Evolutionary conservation across 2,797 vertebrate genomes (phyloP), one percentile per base, ranked within the genome.

Genomic region (Myioborus miniatus): DNA sequence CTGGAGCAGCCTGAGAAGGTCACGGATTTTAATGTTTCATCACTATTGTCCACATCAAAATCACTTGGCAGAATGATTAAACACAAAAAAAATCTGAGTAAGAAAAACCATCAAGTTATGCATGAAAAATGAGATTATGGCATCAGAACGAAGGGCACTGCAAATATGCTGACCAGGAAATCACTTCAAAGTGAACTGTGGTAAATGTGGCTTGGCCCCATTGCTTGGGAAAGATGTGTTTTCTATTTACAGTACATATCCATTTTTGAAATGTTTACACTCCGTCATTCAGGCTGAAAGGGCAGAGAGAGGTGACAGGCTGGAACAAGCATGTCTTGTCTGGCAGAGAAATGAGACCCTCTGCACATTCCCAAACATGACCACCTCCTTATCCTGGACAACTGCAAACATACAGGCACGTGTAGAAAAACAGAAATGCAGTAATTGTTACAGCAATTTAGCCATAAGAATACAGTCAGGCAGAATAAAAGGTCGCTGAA

Each of bases 111-210:
- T 74, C 84, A 95, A 94, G 93, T 90, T 96, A 96, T 72, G 95
- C 95, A 95, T 97, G 95, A 95, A 95, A 96, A 95, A 97, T 96
- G 87, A 89, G 95, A 96, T 96, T 96, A 96, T 36, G 47, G 85
- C 75, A 91, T 87, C 83, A 64, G 91, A 94, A 86, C 2, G 77
- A 95, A 96, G 83, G 90, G 72, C 80, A 65, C 56, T 26, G 83
- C 77, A 96, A 96, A 97, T 70, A 75, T 78, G 92, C 93, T 96
- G 94, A 94, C 75, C 67, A 90, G 85, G 92, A 94, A 94, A 90
- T 83, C 64, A 34, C 74, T 94, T 76, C 83, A 64, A 86, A 93
- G 70, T 32, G 52, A 83, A 19, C 74, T 68, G 75, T 62, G 55
- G 62, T 58, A 75, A 74, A 76, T 5, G 22, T 29, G 68, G 78